phyloP scores from a whole-genome alignment of 2,113 vertebrate species.

The Orcinus orca region DNA sequence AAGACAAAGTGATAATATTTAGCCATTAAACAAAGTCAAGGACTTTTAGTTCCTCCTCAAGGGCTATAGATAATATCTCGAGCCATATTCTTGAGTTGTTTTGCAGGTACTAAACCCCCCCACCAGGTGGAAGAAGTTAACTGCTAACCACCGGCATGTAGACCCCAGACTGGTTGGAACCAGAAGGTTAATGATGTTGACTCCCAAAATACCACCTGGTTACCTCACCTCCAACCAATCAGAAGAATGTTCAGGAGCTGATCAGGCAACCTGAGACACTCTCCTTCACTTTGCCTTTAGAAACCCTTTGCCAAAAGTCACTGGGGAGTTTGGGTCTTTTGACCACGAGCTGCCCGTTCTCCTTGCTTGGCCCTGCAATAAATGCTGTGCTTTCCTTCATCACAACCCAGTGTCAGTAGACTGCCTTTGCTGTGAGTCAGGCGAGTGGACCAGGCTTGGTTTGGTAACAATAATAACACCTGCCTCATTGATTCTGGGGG shows the following conservation, averaged over 20 bases:
- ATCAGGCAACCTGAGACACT: not conserved
- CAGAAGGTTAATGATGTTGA: not conserved
- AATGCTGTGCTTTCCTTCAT: not conserved
- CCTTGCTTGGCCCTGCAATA: not conserved
- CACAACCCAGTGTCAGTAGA: not conserved
- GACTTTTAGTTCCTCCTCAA: not conserved
- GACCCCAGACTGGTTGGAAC: not conserved
- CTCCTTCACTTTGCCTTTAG: not conserved
- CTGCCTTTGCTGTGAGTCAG: not conserved
- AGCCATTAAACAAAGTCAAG: not conserved
- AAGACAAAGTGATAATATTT: not conserved
- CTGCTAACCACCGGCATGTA: not conserved
- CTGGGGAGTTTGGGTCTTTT: not conserved
- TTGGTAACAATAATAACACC: not conserved
- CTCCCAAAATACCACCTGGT: not conserved
- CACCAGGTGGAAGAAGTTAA: not conserved
- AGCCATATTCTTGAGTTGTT: not conserved
- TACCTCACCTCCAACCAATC: not conserved
- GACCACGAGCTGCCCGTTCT: not conserved
- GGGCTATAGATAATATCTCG: not conserved
- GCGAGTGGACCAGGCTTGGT: not conserved
- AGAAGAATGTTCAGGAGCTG: not conserved
- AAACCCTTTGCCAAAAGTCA: not conserved
- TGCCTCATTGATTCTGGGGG: not conserved
- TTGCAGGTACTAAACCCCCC: not conserved